phyloP scores from a whole-genome alignment of 2,888 invertebrate genomes.

The Allolobophora icterica region DNA sequence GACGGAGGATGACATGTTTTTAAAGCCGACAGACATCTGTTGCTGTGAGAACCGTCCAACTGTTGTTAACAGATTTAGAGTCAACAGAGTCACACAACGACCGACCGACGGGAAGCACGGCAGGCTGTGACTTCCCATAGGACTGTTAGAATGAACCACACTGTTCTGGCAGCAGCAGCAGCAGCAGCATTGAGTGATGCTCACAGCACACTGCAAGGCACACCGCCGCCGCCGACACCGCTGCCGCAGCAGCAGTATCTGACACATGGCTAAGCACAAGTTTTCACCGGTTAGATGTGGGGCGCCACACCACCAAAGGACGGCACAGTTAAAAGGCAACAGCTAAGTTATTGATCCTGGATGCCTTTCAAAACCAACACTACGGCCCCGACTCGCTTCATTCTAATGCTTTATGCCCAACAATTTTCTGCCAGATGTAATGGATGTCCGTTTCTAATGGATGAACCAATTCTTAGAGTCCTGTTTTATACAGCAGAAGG shows the following conservation, averaged over 20 bases:
- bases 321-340: slow-evolving; percentile 5
- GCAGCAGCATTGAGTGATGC: slow-evolving; percentile 1
- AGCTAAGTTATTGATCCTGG: slow-evolving; percentile 2
- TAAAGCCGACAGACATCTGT: background rate
- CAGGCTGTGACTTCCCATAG: background rate
- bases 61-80: slow-evolving; percentile 17
- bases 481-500: background rate
- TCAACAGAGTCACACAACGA: slow-evolving; percentile 6
- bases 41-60: slow-evolving; percentile 17
- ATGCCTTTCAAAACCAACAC: slow-evolving; percentile 5
- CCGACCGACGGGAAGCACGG: background rate
- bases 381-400: background rate
- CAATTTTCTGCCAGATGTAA: slow-evolving; percentile 10
- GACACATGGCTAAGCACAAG: slow-evolving; percentile 11
- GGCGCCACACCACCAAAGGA: background rate
- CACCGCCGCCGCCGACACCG: background rate
- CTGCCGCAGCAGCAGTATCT: background rate
- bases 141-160: background rate
- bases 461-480: background rate
- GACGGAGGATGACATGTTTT: background rate
- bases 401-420: background rate
- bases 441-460: background rate
- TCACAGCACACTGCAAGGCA: slow-evolving; percentile 8
- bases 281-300: background rate
- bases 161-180: background rate